Base-by-base conservation (phyloP, 2,113 vertebrate genomes). In the Pterocles orientalis region DNA sequence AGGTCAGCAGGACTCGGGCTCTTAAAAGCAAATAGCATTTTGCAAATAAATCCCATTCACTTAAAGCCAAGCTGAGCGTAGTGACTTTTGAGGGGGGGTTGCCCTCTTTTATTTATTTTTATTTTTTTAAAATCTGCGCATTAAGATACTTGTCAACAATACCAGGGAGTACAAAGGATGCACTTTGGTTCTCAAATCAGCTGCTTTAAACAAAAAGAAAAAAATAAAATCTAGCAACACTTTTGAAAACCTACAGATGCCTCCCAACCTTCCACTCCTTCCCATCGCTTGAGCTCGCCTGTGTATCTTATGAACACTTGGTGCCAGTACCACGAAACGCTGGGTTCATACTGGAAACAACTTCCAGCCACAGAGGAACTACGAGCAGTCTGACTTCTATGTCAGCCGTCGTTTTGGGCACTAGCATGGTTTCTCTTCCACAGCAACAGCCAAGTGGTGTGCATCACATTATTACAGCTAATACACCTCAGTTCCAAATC, bases 241-340 rank as follows among this genome's bases (percentile, higher is more conserved):
- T 23, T 64, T 14, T 34, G 61, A 75, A 81, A 93, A 53, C 20
- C 36, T 47, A 34, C 28, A 62, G 28, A 47, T 6, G 28, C 56
- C 41, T 76, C 69, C 34, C 57, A 77, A 34, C 65, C 11, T 51
- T 53, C 21, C 31, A 45, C 29, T 57, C 50, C 41, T 78, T 47
- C 21, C 53, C 53, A 33, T 14, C 25, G 29, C 72, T 54, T 50
- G n/a, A 15, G 18, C 23, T 24, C 66, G 41, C 19, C 66, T 11
- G 16, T 18, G 0, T 26, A 25, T 53, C 33, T 51, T 31, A 34
- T 0, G 7, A 58, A 48, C 0, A 2, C 26, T 48, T 39, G 34
- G 34, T 18, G 16, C 12, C 58, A 72, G 25, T 11, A 47, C 26
- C 56, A 24, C 56, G 45, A 48, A 56, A 14, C 33, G 10, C 29